Evolutionary conservation across 1,140 invertebrate species (phyloP), one percentile per base, ranked within the genome.

Genomic region (Drosophila biarmipes): DNA sequence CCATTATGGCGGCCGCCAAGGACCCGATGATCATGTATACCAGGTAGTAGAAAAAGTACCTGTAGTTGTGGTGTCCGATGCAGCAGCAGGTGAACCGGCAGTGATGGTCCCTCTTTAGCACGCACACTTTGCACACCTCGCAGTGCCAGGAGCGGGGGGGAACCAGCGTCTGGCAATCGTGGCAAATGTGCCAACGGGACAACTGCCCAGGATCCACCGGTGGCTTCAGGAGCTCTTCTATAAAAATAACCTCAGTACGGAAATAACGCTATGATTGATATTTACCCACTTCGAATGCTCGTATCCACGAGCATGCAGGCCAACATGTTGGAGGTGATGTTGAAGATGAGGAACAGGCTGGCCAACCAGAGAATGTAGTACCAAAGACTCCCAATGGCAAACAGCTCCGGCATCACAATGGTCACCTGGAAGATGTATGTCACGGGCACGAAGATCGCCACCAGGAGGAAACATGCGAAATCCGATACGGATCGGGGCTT

Each of bases 141-240:
- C 98, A 99, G 92, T 99, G 98, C 95, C 97, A 98, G 4, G 97
- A 95, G 61, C 98, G 93, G 8, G 97, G 97, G n/a, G 98, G 98
- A 11, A 95, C 93, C 29, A 96, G 85, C 8, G 94, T 93, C 90
- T 98, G 96, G 92, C 98, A 99, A 0, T 92, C 90, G 5, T 93
- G 79, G 92, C 97, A 98, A 63, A 96, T 94, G 57, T 94, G 94
- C 96, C 97, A 98, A 12, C 49, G 46, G 0, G 49, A 52, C 4
- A 72, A 48, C 27, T 64, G n/a, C 3, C 34, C 27, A 0, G 68
- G 15, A 2, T 80, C 80, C 53, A 67, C 12, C 0, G 84, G 84
- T 8, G 84, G 84, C 57, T 84, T 90, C 1, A 89, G 43, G 0
- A 89, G 56, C 21, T 69, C 53, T 59, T 42, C 84, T 89, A 19